phyloP scores from a whole-genome alignment of 2,888 invertebrate genomes.

The Branchellion lobata region DNA sequence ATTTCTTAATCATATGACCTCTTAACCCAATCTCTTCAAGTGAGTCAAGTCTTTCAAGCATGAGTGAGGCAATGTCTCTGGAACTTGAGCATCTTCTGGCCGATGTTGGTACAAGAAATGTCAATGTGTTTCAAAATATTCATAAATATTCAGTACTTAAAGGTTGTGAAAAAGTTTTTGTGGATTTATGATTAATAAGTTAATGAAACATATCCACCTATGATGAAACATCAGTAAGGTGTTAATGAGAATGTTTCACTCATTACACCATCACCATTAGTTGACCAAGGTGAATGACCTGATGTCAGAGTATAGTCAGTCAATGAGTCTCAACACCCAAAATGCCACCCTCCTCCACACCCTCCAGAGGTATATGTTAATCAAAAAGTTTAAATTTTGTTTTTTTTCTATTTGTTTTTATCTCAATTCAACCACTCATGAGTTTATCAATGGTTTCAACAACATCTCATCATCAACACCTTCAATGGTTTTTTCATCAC shows the following conservation, averaged over 20 bases:
- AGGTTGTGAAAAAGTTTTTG: too few species aligned
- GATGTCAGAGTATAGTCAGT: slow-evolving; percentile 62
- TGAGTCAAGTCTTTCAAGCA: slow-evolving; percentile 65
- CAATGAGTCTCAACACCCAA: slow-evolving; percentile 58
- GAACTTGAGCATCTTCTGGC: slow-evolving; percentile 79
- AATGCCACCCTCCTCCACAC: slow-evolving; percentile 85
- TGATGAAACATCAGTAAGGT: background rate
- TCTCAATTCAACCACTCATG: too few species aligned
- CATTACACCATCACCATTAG: slow-evolving; percentile 57
- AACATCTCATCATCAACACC: too few species aligned
- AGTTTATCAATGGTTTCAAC: too few species aligned
- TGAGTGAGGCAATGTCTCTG: slow-evolving; percentile 86
- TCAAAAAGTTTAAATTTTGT: too few species aligned
- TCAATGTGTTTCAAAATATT: too few species aligned
- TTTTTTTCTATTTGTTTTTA: too few species aligned
- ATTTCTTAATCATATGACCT: too few species aligned
- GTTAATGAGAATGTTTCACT: background rate
- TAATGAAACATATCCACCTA: too few species aligned
- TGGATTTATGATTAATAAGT: too few species aligned
- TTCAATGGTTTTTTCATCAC: too few species aligned
- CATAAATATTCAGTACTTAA: slow-evolving; percentile 60
- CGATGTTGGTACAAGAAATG: slow-evolving; percentile 40
- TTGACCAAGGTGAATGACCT: slow-evolving; percentile 75
- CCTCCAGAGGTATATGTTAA: slow-evolving; percentile 74
- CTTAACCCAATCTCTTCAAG: background rate